Conservation (phyloP, 2,797 vertebrate species). For the Pelobates cultripes region DNA sequence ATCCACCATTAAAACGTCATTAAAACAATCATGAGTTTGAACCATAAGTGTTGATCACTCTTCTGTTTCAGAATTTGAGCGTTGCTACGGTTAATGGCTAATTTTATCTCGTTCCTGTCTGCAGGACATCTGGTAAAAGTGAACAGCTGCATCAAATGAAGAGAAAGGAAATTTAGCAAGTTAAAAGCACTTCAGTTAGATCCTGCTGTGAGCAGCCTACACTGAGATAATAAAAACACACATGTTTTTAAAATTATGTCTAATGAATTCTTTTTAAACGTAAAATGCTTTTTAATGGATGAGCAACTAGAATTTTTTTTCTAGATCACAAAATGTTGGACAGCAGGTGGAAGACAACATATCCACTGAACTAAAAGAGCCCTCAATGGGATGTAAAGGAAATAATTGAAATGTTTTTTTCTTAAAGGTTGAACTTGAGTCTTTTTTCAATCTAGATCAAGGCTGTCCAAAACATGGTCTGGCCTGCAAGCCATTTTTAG, state of each 20-base stretch:
- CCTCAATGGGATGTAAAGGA: too few species aligned
- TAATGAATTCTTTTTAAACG: not conserved
- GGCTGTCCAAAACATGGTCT: too few species aligned
- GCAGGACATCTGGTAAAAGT: slow-evolving; percentile 36
- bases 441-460: too few species aligned
- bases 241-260: slow-evolving; percentile 2
- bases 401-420: too few species aligned
- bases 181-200: not conserved
- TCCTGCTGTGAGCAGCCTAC: slow-evolving; percentile 6
- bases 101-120: slow-evolving; percentile 15
- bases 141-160: slow-evolving; percentile 32
- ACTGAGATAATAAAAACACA: not conserved
- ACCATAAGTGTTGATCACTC: slow-evolving; percentile 32
- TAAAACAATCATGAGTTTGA: slow-evolving; percentile 20
- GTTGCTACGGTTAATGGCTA: slow-evolving; percentile 3
- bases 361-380: too few species aligned
- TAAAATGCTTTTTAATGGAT: not conserved
- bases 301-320: not conserved
- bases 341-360: too few species aligned
- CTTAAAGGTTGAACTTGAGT: too few species aligned
- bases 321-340: too few species aligned
- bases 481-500: too few species aligned
- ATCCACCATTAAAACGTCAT: slow-evolving; percentile 32
- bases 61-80: slow-evolving; percentile 13
- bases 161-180: not conserved